Percentiles rank a stretch among this genome's conserved stretches.
These are phyloP conservation scores for Achroia grisella DNA, from an alignment of 1,140 invertebrate species.

Conservation along the genomic window DNA sequence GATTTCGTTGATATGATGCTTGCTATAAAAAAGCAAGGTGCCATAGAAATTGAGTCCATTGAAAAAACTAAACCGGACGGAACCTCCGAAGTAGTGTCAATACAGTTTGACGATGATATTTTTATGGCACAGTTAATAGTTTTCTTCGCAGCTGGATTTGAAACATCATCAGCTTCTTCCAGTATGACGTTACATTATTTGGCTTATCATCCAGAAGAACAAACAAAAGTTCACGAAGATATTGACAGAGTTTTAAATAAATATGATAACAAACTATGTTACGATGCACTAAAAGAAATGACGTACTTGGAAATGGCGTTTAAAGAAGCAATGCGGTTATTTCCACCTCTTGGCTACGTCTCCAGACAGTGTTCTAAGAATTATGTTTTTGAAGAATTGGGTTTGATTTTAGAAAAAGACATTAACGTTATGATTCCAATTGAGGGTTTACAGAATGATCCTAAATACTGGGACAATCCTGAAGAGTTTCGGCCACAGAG, in stretches of 20 bases:
- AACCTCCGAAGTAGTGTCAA: conserved; percentile 3
- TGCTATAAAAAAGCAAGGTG: conserved; percentile 43
- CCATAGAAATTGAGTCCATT: conserved; percentile 7
- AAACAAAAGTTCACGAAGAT: conserved; percentile 63
- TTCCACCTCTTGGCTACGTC: conserved; percentile 52
- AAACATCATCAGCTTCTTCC: conserved; percentile 63
- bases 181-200: conserved; percentile 66
- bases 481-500: conserved; percentile 74
- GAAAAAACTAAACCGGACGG: conserved; percentile 37
- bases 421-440: conserved; percentile 70
- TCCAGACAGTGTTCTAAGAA: conserved; percentile 38
- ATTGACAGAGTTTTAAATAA: conserved; percentile 53
- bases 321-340: conserved; percentile 43
- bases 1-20: conserved; percentile 74
- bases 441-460: conserved; percentile 74
- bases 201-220: conserved; percentile 58
- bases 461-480: conserved; percentile 70
- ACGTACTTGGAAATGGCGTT: conserved; percentile 60
- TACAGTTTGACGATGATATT: conserved; percentile 21
- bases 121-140: conserved; percentile 67
- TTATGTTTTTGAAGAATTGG: conserved; percentile 50
- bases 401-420: conserved; percentile 57
- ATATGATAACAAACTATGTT: conserved; percentile 67
- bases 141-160: conserved; percentile 73
- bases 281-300: conserved; percentile 75